Base-by-base conservation (phyloP, 2,797 vertebrate genomes). In the Cryptoblepharus egeriae region DNA sequence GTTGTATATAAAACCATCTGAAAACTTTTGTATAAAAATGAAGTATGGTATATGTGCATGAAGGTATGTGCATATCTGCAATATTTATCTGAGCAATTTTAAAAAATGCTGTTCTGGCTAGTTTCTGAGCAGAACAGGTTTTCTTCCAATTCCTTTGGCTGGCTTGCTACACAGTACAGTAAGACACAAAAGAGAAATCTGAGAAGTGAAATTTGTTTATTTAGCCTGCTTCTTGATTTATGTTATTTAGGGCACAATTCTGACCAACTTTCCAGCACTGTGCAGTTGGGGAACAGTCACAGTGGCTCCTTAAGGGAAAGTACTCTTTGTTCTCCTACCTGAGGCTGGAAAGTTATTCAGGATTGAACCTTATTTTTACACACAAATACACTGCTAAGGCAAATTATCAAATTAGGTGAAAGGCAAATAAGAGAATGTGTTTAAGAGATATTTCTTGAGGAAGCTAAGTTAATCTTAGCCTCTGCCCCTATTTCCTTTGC, bases 391-490 rank as follows among this genome's bases (percentile, higher is more conserved):
- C 57, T 69, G n/a, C 10, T 63, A n/a, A 58, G 55, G 58, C n/a
- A 26, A 69, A 55, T 84, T 87, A 67, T 73, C 79, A 28, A 69
- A 32, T 35, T 75, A 67, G 57, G 18, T 67, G 79, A 75, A 84
- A 81, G 82, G 72, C 68, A 86, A 86, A 79, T 77, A 67, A 65
- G 68, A 70, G 69, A 71, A n/a, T n/a, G 70, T 57, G 64, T 63
- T 69, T 58, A 71, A 80, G 9, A n/a, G 86, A 60, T 65, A 37
- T 37, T 65, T 82, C 69, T 78, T 73, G 67, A 49, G 71, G 89
- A 88, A 92, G 73, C 82, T 75, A 78, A 76, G 75, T 80, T 87
- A 89, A 91, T 84, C 84, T 69, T 42, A 77, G 85, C 61, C 49
- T 80, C 60, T 83, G 83, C 79, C 78, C 75, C 67, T 28, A 3